Conservation (phyloP, 2,888 invertebrate species). For the Drosophila prolongata region DNA sequence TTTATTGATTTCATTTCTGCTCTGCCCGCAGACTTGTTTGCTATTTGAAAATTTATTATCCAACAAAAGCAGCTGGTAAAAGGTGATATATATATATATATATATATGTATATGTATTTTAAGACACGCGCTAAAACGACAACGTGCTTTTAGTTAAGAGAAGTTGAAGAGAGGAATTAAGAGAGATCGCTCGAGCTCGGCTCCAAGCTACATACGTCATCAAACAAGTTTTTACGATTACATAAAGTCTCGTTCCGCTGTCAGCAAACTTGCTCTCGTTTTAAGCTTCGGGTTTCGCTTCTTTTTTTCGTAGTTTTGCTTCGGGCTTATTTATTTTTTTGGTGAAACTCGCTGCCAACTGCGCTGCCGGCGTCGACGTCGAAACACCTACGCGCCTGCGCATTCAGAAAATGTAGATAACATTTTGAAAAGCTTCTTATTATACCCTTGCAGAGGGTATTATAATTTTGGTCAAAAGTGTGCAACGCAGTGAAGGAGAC, state of each 20-base stretch:
- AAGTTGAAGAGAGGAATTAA: slow-evolving; percentile 17
- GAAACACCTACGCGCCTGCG: slow-evolving; percentile 60
- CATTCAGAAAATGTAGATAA: slow-evolving; percentile 25
- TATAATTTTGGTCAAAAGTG: no score
- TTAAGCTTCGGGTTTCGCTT: slow-evolving; percentile 38
- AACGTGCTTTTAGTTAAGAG: slow-evolving; percentile 25
- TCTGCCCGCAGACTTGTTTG: slow-evolving; percentile 27
- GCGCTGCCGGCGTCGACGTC: slow-evolving; percentile 26
- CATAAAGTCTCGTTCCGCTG: slow-evolving; percentile 58
- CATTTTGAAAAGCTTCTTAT: no score
- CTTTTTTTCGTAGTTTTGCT: slow-evolving; percentile 20
- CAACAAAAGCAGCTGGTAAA: slow-evolving; percentile 58
- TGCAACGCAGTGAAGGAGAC: no score
- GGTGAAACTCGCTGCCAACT: slow-evolving; percentile 65
- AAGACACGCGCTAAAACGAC: slow-evolving; percentile 34
- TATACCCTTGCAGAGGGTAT: no score
- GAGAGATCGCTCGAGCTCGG: slow-evolving; percentile 22
- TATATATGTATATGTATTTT: slow-evolving; percentile 40
- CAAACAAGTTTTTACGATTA: slow-evolving; percentile 74
- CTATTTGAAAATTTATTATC: slow-evolving; percentile 59
- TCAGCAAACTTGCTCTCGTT: slow-evolving; percentile 68
- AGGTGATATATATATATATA: slow-evolving; percentile 52
- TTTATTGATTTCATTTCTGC: slow-evolving; percentile 65
- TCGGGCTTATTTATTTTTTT: slow-evolving; percentile 22
- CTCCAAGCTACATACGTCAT: slow-evolving; percentile 59